Conservation (phyloP, 2,113 vertebrate species). For the Anguilla rostrata region DNA sequence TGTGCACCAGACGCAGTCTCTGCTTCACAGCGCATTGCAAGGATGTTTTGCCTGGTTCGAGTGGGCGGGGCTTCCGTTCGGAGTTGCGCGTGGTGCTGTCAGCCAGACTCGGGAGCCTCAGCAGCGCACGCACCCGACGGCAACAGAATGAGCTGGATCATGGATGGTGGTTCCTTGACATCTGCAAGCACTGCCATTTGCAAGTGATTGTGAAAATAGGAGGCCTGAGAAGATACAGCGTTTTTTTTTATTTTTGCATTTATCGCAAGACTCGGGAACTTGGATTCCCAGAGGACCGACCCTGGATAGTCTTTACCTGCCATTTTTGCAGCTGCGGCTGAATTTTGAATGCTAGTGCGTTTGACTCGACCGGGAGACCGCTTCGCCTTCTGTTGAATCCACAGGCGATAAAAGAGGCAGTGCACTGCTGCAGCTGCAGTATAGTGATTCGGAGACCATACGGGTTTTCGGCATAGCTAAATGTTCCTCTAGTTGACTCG, state of each 20-base stretch:
- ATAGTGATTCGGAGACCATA: background rate
- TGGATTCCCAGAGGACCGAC: background rate
- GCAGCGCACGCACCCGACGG: background rate
- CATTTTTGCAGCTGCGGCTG: background rate
- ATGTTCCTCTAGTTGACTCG: background rate
- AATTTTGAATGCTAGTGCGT: background rate
- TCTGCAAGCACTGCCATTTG: background rate
- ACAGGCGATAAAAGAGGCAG: background rate
- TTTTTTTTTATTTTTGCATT: background rate
- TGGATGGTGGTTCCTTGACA: background rate
- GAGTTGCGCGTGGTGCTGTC: background rate
- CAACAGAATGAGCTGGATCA: background rate
- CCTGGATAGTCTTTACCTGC: background rate
- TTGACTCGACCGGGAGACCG: background rate
- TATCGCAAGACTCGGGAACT: background rate
- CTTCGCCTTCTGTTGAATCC: background rate
- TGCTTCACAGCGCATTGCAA: background rate
- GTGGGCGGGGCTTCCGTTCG: constrained; percentile 12
- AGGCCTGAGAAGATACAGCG: background rate
- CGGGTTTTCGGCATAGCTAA: background rate
- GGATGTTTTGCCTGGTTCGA: background rate
- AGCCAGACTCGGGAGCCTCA: background rate
- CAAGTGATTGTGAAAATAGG: background rate
- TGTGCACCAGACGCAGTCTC: background rate
- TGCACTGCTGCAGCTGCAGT: background rate